Evolutionary conservation across 2,113 vertebrate genomes (phyloP).

Genomic region (Dromiciops gliroides): DNA sequence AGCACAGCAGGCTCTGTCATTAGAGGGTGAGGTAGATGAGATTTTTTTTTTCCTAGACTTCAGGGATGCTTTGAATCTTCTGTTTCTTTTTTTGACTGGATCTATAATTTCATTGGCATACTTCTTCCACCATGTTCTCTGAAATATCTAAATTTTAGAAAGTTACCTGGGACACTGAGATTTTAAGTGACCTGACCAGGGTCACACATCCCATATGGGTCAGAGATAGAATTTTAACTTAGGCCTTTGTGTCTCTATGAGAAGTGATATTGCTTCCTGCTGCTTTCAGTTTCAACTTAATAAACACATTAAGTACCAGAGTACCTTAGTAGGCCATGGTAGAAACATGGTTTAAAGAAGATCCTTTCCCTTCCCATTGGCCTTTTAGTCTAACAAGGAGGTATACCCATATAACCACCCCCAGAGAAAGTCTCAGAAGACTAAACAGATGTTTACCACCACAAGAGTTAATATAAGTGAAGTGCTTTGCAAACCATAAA

Average conservation of each 20-base stretch:
- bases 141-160: background rate
- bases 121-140: background rate
- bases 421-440: background rate
- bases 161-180: background rate
- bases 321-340: background rate
- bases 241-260: background rate
- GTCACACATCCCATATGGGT: background rate
- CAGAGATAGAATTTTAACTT: background rate
- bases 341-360: background rate
- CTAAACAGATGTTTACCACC: background rate
- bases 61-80: background rate
- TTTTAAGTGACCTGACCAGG: background rate
- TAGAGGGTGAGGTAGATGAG: background rate
- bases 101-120: background rate
- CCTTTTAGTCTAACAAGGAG: background rate
- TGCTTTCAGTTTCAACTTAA: background rate
- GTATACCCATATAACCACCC: background rate
- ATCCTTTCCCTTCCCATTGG: background rate
- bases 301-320: background rate
- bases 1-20: background rate
- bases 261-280: background rate
- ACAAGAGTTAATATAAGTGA: background rate
- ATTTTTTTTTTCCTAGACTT: background rate
- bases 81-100: background rate
- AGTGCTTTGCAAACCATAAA: background rate